phyloP scores from a whole-genome alignment of 2,888 invertebrate species.

The Melanotus villosus region DNA sequence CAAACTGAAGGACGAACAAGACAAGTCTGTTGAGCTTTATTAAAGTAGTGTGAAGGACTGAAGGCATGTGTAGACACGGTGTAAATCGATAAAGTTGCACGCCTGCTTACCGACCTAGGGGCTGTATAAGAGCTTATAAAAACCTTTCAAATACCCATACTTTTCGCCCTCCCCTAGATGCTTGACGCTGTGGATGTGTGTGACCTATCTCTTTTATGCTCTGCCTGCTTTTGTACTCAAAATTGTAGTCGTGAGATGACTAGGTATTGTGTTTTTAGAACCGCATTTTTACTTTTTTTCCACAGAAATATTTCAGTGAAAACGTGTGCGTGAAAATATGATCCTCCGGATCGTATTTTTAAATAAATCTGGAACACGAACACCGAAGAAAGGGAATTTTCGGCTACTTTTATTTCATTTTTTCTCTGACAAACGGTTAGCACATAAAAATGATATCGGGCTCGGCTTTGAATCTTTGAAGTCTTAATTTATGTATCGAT shows the following conservation, averaged over 20 bases:
- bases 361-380: conserved; percentile 24
- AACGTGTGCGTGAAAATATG: conserved; percentile 29
- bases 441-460: not conserved
- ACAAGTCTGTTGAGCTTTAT: conserved; percentile 31
- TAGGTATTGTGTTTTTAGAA: conserved; percentile 45
- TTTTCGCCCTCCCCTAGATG: conserved; percentile 43
- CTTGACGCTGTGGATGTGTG: conserved; percentile 45
- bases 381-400: not conserved
- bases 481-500: too few species aligned
- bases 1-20: conserved; percentile 4
- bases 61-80: conserved; percentile 46
- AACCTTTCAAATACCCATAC: conserved; percentile 48
- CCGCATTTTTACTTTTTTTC: conserved; percentile 35
- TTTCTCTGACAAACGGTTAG: not conserved
- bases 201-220: conserved; percentile 45
- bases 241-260: conserved; percentile 48
- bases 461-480: not conserved
- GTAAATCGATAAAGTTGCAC: conserved; percentile 48
- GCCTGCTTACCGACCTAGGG: conserved; percentile 46
- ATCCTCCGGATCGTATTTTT: conserved; percentile 9
- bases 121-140: conserved; percentile 47
- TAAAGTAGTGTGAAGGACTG: conserved; percentile 41
- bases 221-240: conserved; percentile 46
- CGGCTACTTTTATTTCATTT: not conserved
- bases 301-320: conserved; percentile 12